Base-by-base conservation (phyloP, 37 sponge, comb jelly and placozoan genomes). In the Axinella damicornis region DNA sequence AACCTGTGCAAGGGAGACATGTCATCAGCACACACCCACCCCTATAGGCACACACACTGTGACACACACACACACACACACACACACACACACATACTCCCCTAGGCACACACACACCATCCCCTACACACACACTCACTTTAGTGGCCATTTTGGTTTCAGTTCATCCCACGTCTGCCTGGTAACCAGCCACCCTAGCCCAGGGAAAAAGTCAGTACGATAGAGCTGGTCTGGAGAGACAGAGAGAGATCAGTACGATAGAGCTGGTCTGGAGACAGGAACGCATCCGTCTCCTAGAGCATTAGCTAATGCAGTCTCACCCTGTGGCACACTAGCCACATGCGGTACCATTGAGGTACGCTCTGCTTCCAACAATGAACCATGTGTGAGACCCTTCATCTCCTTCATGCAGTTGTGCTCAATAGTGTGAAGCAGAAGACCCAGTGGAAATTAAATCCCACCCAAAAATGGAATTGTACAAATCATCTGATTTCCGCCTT, bases 111-210 rank as follows among this genome's bases (percentile, higher is more conserved):
- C 75, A 73, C 79, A 31, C 57, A 94, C 89, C n/a, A 53, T 53
- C 58, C 6, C 28, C 58, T 46, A 39, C 56, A 65, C 85, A 38
- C 75, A 20, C 75, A 73, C 79, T 41, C 57, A 94, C 89, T 84
- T 87, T 71, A 46, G 31, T 1, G 98, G 98, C 98, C 98, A 97
- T 36, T 92, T 97, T 19, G 89, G 92, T 30, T 78, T 72, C 74
- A 97, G 76, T 39, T 97, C 98, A 33, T 80, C 19, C 98, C 98
- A 97, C 52, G 95, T 24, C 14, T 61, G 19, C 32, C 38, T 76
- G 24, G 54, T 92, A 65, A 97, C 52, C 98, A 97, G 95, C 98
- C 98, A 97, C 17, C 98, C 98, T 69, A 97, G 65, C 0, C 98
- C 98, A 80, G 98, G 97, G 57, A 97, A 95, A 73, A 97, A 97